Base-by-base conservation (phyloP, 2,113 vertebrate genomes). In the Herpailurus yagouaroundi region DNA sequence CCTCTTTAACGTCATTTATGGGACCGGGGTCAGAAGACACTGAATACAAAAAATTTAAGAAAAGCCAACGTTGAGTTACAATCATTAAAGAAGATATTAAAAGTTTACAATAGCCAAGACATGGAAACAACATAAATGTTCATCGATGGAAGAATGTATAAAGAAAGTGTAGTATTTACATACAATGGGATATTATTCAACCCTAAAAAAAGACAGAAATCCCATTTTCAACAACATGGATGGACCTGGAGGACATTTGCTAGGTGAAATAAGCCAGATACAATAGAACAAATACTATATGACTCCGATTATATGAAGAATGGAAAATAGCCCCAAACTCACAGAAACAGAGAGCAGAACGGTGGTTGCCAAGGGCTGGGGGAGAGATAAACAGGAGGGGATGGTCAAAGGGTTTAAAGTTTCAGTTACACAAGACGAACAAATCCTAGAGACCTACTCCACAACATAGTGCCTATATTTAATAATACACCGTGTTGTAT, bases 381-480 rank as follows among this genome's bases (percentile, higher is more conserved):
- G 0, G 29, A 5, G n/a, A 8, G 3, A 29, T 45, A 27, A 48
- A 74, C 0, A 1, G 1, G 55, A 11, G 15, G n/a, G n/a, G 48
- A 38, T n/a, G 64, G 45, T n/a, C 27, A 41, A 87, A 81, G 21
- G 19, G 27, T 50, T 15, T 29, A 52, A 69, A 71, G 27, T 29
- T 36, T 76, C 41, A 21, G 29, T 14, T 2, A 52, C 15, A 21
- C n/a, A 27, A 52, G 55, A 33, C 41, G n/a, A 82, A 57, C 15
- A 31, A 38, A 41, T 55, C 57, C 27, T n/a, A 18, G 3, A 45
- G 7, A 52, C 19, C 13, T 10, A 21, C 29, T 21, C 4, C 10
- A 33, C 3, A 27, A 25, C 66, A 13, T 5, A 8, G 25, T 81
- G 27, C 55, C n/a, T 41, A 4, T 38, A 52, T 52, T 15, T 10